Conservation (phyloP, 2,888 invertebrate genomes). For the Eupithecia pulchellata region DNA sequence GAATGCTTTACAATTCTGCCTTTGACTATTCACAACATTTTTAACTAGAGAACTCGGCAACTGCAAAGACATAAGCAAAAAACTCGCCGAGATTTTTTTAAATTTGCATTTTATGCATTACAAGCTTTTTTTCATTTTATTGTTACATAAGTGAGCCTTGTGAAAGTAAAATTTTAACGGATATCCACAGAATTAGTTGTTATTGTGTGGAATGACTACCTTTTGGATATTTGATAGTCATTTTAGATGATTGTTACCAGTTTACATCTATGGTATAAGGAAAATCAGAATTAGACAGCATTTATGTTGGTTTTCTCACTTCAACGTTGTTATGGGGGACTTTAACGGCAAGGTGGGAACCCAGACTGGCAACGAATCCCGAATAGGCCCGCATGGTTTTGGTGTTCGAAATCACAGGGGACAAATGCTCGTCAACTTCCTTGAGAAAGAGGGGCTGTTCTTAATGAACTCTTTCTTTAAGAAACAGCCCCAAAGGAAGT, state of each 20-base stretch:
- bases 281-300: background rate
- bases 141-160: slow-evolving; percentile 1
- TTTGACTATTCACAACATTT: slow-evolving; percentile 10
- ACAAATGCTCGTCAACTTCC: too few species aligned
- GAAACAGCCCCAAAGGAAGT: too few species aligned
- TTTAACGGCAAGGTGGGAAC: too few species aligned
- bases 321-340: too few species aligned
- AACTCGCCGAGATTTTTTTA: background rate
- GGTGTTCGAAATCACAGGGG: too few species aligned
- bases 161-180: slow-evolving; percentile 9
- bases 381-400: too few species aligned
- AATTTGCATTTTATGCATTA: slow-evolving; percentile 18
- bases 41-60: slow-evolving; percentile 12
- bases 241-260: background rate
- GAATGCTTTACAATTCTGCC: background rate
- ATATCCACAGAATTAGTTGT: slow-evolving; percentile 4
- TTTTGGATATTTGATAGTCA: slow-evolving; percentile 3
- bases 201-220: background rate
- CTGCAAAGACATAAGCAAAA: slow-evolving; percentile 5
- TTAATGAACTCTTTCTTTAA: too few species aligned
- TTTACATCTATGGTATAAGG: background rate
- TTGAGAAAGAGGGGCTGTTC: too few species aligned
- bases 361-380: too few species aligned
- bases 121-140: slow-evolving; percentile 9
- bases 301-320: background rate